These are phyloP conservation scores for Momotus momota DNA, from an alignment of 2,797 vertebrate genomes.

Conservation along the genomic window DNA sequence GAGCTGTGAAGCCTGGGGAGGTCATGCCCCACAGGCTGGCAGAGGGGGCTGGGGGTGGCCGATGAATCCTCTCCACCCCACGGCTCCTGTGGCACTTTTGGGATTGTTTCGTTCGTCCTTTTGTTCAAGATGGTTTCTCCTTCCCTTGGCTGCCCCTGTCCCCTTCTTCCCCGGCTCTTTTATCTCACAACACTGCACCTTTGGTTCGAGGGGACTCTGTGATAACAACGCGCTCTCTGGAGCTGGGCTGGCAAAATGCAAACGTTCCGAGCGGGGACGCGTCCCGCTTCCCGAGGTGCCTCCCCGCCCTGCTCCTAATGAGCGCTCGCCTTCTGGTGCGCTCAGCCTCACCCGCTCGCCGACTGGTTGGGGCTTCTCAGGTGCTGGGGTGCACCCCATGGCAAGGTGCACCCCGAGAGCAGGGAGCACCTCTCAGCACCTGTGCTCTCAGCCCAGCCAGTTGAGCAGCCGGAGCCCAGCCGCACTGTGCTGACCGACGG, in stretches of 20 bases:
- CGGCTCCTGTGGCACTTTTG: background rate
- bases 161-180: background rate
- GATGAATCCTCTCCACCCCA: background rate
- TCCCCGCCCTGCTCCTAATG: background rate
- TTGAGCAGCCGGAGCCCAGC: fast-evolving
- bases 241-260: background rate
- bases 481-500: fast-evolving
- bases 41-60: fast-evolving
- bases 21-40: background rate
- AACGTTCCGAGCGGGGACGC: background rate
- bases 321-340: background rate
- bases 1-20: background rate
- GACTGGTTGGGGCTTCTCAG: background rate
- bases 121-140: background rate
- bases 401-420: too few species aligned
- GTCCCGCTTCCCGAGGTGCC: background rate
- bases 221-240: background rate
- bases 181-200: background rate
- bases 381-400: background rate
- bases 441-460: background rate
- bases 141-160: background rate
- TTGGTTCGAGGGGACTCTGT: background rate
- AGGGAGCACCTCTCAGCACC: fast-evolving
- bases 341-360: background rate
- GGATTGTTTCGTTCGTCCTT: background rate